Evolutionary conservation across 2,797 vertebrate genomes (phyloP).

Genomic region (Lepus oiostolus): DNA sequence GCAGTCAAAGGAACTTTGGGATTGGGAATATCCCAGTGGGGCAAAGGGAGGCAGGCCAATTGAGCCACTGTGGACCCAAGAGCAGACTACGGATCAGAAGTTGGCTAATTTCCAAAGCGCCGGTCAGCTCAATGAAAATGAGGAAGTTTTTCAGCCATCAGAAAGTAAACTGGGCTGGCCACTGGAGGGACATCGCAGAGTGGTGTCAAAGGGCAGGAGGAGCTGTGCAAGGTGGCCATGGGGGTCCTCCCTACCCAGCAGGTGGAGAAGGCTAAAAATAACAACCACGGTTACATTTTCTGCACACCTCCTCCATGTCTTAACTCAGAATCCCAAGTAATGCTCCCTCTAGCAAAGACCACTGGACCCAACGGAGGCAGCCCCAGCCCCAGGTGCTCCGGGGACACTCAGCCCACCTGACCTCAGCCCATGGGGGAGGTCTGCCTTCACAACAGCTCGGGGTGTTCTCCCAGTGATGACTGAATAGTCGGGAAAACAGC

Average conservation of each 20-base stretch:
- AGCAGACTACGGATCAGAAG: neutral
- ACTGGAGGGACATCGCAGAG: neutral
- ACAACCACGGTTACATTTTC: neutral
- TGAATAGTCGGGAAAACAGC: slow-evolving; percentile 43
- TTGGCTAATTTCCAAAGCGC: neutral
- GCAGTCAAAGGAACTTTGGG: neutral
- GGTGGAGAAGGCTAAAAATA: neutral
- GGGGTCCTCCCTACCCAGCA: neutral
- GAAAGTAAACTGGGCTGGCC: neutral
- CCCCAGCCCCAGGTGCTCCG: slow-evolving; percentile 28
- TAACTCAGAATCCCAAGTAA: neutral
- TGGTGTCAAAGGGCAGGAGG: neutral
- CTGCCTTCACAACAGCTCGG: slow-evolving; percentile 70
- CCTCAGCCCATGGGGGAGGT: slow-evolving; percentile 63
- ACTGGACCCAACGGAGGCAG: slow-evolving; percentile 53
- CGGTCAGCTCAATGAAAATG: neutral
- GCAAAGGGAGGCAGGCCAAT: neutral
- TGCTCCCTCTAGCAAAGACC: neutral
- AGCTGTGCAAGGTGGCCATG: no score
- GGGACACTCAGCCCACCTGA: slow-evolving; percentile 49
- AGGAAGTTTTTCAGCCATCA: neutral
- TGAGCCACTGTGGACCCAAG: neutral
- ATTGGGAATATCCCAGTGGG: neutral
- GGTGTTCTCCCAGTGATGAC: slow-evolving; percentile 66
- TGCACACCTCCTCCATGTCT: neutral